Evolutionary conservation across 1,140 invertebrate genomes (phyloP), one percentile per base, ranked within the genome.

Genomic region (Trachymyrmex cornetzi): DNA sequence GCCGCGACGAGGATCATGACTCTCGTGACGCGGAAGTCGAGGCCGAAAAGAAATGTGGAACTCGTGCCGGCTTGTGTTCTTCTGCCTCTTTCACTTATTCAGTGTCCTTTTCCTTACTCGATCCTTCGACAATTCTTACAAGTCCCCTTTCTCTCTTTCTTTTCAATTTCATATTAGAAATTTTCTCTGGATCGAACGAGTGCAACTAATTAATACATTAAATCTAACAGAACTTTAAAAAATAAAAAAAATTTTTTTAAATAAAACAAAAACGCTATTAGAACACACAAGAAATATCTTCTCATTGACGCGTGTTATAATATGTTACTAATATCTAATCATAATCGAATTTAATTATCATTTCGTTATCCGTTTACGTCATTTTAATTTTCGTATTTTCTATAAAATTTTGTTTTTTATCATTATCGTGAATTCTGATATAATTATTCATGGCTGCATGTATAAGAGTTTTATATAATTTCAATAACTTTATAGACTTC

Each of bases 11-110:
- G 89, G 86, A 92, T 93, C 92, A 90, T 91, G 87, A 84, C 50
- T 87, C 63, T 92, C 92, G 92, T 91, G 91, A 93, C 90, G 92
- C 92, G 92, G 93, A 94, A 93, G 89, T 87, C 81, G 74, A 84
- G 64, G n/a, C n/a, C 50, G 74, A 71, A 67, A 53, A 87, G 61
- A 82, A 61, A 48, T 16, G 59, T 19, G n/a, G 66, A 82, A 50
- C 57, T 59, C 87, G 87, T 57, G 66, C 24, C 63, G 38, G 64
- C 50, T 85, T 66, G 48, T 66, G 48, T 66, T 85, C 80, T 67
- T 85, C 19, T 61, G 30, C 64, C 22, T 80, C 50, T 75, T 75
- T 61, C 50, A 72, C 57, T 74, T 87, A 74, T 85, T 85, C 80
- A 61, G 14, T 14, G 7, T 24, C 50, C 44, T 77, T 57, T 74